These are phyloP conservation scores for Hermaeophaga mercurialis DNA, from an alignment of 2,888 invertebrate genomes.

Conservation along the genomic window DNA sequence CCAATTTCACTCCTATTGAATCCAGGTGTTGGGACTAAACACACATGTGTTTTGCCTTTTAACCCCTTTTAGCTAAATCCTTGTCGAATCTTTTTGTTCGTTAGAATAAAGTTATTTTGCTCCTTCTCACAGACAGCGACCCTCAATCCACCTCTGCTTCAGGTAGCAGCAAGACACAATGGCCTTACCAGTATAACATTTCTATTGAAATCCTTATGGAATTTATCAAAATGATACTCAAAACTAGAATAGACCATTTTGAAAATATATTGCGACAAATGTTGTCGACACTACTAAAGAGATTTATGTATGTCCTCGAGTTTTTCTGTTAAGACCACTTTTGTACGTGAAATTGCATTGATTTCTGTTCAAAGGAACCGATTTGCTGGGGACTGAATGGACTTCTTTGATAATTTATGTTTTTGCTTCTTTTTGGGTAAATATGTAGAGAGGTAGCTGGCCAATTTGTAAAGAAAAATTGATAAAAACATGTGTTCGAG, in stretches of 20 bases:
- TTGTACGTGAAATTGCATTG: constrained; percentile 45
- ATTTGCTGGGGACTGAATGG: constrained; percentile 31
- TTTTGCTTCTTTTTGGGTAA: constrained; percentile 28
- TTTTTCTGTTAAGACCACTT: constrained; percentile 42
- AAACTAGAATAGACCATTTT: constrained; percentile 46
- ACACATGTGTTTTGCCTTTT: constrained; percentile 12
- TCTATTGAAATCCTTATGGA: constrained; percentile 33
- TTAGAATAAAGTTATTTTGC: constrained; percentile 6
- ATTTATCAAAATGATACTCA: constrained; percentile 50
- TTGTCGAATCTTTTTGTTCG: constrained; percentile 9
- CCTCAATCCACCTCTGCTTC: constrained; percentile 22
- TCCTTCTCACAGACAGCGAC: constrained; percentile 1
- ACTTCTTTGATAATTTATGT: constrained; percentile 34
- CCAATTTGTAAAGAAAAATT: constrained; percentile 22
- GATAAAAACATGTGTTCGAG: constrained; percentile 16
- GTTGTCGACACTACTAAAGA: constrained; percentile 45
- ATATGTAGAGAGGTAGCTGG: constrained; percentile 21
- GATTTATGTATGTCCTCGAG: constrained; percentile 45
- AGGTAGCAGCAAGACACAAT: constrained; percentile 25
- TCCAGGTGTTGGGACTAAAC: not conserved
- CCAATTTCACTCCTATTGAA: not conserved
- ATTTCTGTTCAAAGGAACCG: constrained; percentile 40
- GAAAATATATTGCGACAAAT: constrained; percentile 46
- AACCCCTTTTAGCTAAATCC: constrained; percentile 15
- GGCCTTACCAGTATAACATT: constrained; percentile 29